These are phyloP conservation scores for Hirtodrosophila histrioides DNA, from an alignment of 2,888 invertebrate species.

Conservation along the genomic window DNA sequence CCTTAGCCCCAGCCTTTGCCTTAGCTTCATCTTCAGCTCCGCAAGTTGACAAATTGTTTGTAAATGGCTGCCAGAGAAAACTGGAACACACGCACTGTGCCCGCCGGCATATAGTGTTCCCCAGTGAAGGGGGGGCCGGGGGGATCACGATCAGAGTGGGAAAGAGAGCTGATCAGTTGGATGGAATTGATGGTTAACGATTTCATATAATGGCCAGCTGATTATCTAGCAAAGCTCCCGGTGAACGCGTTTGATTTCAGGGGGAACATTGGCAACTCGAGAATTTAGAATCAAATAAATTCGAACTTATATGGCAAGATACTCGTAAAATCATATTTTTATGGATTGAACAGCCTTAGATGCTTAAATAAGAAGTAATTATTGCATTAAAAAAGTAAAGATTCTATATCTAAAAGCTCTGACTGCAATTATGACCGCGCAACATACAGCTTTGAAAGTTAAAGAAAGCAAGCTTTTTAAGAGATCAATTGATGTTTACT, in stretches of 20 bases:
- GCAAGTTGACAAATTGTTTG: conserved; percentile 71
- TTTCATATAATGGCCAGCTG: conserved; percentile 24
- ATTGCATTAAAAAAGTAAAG: too few relatives aligned
- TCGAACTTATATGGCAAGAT: too few relatives aligned
- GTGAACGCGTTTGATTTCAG: conserved; percentile 11
- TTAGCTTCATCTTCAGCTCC: conserved; percentile 10
- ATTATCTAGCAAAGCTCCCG: conserved; percentile 41
- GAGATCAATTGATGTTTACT: too few relatives aligned
- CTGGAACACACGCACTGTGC: conserved; percentile 72
- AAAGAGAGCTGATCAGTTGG: conserved; percentile 14
- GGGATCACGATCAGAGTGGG: conserved; percentile 4
- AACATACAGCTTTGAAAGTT: too few relatives aligned
- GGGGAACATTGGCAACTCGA: too few relatives aligned
- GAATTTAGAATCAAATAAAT: too few relatives aligned
- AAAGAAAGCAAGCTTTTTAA: too few relatives aligned
- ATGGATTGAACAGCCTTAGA: too few relatives aligned
- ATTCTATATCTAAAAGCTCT: too few relatives aligned
- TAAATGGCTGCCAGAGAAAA: conserved; percentile 75
- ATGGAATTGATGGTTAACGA: conserved; percentile 30
- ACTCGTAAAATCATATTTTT: too few relatives aligned
- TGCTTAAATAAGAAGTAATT: too few relatives aligned
- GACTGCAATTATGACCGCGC: too few relatives aligned
- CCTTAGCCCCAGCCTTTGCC: neutral
- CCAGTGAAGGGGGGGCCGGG: neutral
- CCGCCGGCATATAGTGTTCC: conserved; percentile 14